Evolutionary conservation across 2,797 vertebrate species (phyloP).

Genomic region (Myotis planiceps): DNA sequence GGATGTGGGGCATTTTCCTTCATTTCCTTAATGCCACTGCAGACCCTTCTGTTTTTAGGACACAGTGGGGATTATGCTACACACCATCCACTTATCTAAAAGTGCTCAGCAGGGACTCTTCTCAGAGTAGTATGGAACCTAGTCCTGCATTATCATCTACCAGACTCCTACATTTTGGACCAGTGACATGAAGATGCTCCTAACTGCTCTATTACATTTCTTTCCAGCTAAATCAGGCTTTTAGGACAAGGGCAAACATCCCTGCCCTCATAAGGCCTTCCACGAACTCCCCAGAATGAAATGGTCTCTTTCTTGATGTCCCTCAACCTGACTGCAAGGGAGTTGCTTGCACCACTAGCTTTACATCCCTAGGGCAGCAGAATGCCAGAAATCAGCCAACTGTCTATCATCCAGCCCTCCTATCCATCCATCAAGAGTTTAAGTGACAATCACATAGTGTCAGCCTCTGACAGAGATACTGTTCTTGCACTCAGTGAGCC

Average conservation of each 20-base stretch:
- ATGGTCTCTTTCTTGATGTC: not conserved
- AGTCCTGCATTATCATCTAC: not conserved
- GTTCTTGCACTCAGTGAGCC: not conserved
- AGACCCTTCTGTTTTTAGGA: not conserved
- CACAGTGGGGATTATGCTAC: not conserved
- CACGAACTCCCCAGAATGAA: not conserved
- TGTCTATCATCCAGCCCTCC: not conserved
- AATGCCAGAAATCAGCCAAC: not conserved
- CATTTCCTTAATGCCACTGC: not conserved
- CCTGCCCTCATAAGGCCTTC: not conserved
- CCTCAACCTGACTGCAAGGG: not conserved
- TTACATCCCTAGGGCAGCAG: not conserved
- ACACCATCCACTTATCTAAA: not conserved
- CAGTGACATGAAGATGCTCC: not conserved
- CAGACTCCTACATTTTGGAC: not conserved
- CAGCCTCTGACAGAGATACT: not conserved
- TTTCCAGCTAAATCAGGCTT: not conserved
- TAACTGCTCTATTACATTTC: not conserved
- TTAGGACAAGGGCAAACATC: not conserved
- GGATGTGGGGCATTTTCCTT: not conserved
- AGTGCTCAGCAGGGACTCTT: not conserved
- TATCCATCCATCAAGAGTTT: not conserved
- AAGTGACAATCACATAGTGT: not conserved
- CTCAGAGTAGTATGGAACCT: not conserved
- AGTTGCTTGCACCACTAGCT: accelerated